Evolutionary conservation across 2,797 vertebrate genomes (phyloP).

Genomic region (Anolis apletophallus): DNA sequence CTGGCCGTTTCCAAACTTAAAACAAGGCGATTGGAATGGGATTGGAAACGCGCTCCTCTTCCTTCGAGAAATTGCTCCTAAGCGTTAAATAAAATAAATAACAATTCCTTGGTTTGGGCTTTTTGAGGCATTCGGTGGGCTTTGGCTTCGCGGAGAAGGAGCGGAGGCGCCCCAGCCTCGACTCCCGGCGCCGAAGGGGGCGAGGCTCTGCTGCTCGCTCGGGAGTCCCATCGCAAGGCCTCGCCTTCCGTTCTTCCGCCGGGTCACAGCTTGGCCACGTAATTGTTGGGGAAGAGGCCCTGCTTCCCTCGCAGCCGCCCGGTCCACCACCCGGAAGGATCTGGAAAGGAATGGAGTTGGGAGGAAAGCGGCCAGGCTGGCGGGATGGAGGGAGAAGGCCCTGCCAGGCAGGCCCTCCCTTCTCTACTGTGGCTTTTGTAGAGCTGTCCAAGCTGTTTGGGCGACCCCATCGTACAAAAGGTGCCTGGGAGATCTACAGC

Average conservation of each 20-base stretch:
- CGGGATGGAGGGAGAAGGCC: too few species aligned
- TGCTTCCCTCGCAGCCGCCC: slow-evolving; percentile 96
- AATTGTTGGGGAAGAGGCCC: slow-evolving; percentile 98
- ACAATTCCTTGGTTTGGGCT: slow-evolving; percentile 81
- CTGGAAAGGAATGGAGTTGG: slow-evolving; percentile 70
- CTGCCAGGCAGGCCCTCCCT: too few species aligned
- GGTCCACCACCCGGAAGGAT: slow-evolving; percentile 97
- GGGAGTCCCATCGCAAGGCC: slow-evolving; percentile 19
- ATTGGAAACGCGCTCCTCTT: slow-evolving; percentile 24
- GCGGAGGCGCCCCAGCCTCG: slow-evolving; percentile 22
- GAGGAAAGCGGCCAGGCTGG: too few species aligned
- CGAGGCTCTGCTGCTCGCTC: slow-evolving; percentile 36
- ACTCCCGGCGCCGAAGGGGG: slow-evolving; percentile 11
- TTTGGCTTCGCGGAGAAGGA: slow-evolving; percentile 40
- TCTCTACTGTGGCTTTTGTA: too few species aligned
- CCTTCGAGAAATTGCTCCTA: slow-evolving; percentile 51
- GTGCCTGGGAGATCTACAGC: too few species aligned
- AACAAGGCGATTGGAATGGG: not conserved
- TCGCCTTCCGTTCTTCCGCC: too few species aligned
- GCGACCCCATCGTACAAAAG: too few species aligned
- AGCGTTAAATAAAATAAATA: slow-evolving; percentile 99
- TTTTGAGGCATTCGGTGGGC: slow-evolving; percentile 43
- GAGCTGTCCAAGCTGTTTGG: too few species aligned
- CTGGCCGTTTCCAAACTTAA: slow-evolving; percentile 30
- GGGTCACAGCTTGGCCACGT: slow-evolving; percentile 92